Evolutionary conservation across 2,113 vertebrate species (phyloP).

Genomic region (Enhydra lutris): DNA sequence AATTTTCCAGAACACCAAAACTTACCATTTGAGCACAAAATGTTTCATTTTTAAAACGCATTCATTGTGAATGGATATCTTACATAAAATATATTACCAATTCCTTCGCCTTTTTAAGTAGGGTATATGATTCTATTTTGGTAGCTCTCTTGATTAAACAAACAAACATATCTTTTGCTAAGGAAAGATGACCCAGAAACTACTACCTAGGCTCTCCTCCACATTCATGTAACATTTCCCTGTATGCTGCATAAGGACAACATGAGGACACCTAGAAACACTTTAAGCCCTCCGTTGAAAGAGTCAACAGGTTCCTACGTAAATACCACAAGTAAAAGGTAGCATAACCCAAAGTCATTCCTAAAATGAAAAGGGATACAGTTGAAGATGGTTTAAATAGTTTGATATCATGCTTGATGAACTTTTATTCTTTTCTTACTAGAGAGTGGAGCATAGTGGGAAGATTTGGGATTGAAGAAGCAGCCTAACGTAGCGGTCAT

Average conservation of each 20-base stretch:
- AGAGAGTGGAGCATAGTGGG: not conserved
- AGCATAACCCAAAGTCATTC: not conserved
- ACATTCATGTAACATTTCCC: not conserved
- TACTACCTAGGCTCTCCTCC: not conserved
- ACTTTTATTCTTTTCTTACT: not conserved
- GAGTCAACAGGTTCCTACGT: not conserved
- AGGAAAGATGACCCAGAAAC: not conserved
- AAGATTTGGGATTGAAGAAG: not conserved
- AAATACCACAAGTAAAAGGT: not conserved
- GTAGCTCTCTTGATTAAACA: constrained; percentile 12
- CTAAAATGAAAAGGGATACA: not conserved
- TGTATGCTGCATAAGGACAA: not conserved
- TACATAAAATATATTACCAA: constrained; percentile 12
- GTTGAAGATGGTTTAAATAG: not conserved
- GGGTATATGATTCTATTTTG: not conserved
- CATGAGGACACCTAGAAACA: accelerated
- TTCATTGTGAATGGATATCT: not conserved
- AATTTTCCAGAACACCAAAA: constrained; percentile 50
- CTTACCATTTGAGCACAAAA: constrained; percentile 39
- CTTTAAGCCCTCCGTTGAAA: not conserved
- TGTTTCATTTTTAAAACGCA: constrained; percentile 40
- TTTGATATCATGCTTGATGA: not conserved
- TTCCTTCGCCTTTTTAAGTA: not conserved
- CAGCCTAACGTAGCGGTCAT: accelerated
- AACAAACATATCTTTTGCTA: constrained; percentile 28